Percentiles rank a stretch among this genome's conserved stretches.
phyloP scores from a whole-genome alignment of 53 echinoderm and acorn worm genomes.

The Antedon mediterranea region DNA sequence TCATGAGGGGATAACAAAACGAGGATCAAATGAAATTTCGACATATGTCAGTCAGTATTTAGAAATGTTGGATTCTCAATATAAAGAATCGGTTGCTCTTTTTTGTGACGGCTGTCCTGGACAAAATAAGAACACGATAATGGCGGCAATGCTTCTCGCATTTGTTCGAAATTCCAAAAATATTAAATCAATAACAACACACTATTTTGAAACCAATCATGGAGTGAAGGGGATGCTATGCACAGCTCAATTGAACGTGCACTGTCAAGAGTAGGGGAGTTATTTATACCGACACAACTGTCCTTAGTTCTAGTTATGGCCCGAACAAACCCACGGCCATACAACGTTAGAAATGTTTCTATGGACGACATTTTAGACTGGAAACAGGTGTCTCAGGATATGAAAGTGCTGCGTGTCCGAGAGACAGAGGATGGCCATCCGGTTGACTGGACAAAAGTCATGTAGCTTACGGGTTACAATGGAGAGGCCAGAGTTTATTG shows the following conservation, averaged over 20 bases:
- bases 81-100: background rate
- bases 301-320: too few relatives aligned
- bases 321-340: too few relatives aligned
- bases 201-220: slow-evolving; percentile 14
- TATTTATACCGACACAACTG: too few relatives aligned
- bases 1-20: slow-evolving; percentile 13
- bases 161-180: background rate
- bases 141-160: slow-evolving; percentile 12
- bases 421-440: too few relatives aligned
- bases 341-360: too few relatives aligned
- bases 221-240: slow-evolving; percentile 19
- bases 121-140: slow-evolving; percentile 21
- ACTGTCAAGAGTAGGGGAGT: background rate
- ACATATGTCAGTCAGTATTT: slow-evolving; percentile 1
- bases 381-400: too few relatives aligned
- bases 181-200: too few relatives aligned
- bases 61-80: background rate
- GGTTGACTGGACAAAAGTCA: too few relatives aligned
- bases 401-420: too few relatives aligned
- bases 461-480: too few relatives aligned
- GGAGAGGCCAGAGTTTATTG: too few relatives aligned
- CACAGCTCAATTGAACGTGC: slow-evolving; percentile 8
- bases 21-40: slow-evolving; percentile 5
- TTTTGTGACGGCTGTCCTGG: slow-evolving; percentile 20
- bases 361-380: too few relatives aligned